Evolutionary conservation across 2,113 vertebrate species (phyloP).

Genomic region (Archocentrus centrarchus): DNA sequence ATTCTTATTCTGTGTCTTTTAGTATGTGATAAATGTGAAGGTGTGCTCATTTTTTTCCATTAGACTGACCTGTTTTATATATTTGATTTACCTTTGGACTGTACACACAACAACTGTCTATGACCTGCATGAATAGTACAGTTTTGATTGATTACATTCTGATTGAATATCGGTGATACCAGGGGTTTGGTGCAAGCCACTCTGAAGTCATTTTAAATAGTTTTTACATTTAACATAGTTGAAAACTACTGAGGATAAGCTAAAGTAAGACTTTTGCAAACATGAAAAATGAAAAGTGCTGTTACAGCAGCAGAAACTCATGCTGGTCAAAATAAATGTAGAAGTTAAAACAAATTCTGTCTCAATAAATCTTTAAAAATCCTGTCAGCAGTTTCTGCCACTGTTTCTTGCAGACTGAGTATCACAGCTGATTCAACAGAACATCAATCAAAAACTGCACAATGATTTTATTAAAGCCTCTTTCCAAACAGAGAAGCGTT

Average conservation of each 20-base stretch:
- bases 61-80: neutral
- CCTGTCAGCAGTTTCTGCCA: neutral
- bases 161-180: neutral
- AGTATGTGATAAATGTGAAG: neutral
- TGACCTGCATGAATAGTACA: neutral
- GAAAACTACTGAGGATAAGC: neutral
- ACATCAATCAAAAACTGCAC: neutral
- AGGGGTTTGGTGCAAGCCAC: neutral
- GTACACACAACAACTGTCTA: neutral
- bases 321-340: slow-evolving; percentile 6
- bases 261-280: slow-evolving; percentile 2
- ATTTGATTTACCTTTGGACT: neutral
- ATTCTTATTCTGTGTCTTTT: too few species aligned
- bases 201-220: neutral
- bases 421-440: neutral
- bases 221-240: neutral
- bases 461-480: neutral
- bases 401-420: neutral
- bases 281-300: slow-evolving; percentile 4
- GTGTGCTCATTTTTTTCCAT: neutral
- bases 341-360: neutral
- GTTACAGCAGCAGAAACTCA: slow-evolving; percentile 3
- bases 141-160: neutral
- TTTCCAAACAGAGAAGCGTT: neutral
- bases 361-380: slow-evolving; percentile 14